Conservation (phyloP, 2,113 vertebrate species). For the Diadophis punctatus region DNA sequence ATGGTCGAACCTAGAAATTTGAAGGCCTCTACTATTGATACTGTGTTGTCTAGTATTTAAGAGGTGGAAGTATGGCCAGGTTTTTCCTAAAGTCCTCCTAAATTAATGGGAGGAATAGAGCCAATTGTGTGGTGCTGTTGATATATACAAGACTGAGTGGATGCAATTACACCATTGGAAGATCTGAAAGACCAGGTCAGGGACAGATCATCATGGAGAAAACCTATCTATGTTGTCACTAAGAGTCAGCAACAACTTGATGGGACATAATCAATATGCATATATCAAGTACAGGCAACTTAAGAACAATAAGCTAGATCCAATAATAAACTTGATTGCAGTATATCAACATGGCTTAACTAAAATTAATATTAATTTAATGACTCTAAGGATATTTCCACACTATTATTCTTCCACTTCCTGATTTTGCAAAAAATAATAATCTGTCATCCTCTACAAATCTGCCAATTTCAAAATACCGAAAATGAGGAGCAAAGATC, state of each 20-base stretch:
- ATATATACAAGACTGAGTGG: background rate
- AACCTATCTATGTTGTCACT: background rate
- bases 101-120: background rate
- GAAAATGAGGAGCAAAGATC: background rate
- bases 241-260: background rate
- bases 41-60: too few species aligned
- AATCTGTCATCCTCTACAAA: background rate
- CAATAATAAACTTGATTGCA: background rate
- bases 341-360: background rate
- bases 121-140: background rate
- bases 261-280: background rate
- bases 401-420: background rate
- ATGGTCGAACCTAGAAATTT: too few species aligned
- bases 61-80: too few species aligned
- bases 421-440: background rate
- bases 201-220: background rate
- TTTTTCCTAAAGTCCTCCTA: too few species aligned
- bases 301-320: background rate
- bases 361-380: background rate
- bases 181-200: background rate
- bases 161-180: background rate
- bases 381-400: background rate
- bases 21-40: too few species aligned
- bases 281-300: background rate
- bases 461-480: background rate